Conservation (phyloP, 2,797 vertebrate species). For the Gorsachius magnificus region DNA sequence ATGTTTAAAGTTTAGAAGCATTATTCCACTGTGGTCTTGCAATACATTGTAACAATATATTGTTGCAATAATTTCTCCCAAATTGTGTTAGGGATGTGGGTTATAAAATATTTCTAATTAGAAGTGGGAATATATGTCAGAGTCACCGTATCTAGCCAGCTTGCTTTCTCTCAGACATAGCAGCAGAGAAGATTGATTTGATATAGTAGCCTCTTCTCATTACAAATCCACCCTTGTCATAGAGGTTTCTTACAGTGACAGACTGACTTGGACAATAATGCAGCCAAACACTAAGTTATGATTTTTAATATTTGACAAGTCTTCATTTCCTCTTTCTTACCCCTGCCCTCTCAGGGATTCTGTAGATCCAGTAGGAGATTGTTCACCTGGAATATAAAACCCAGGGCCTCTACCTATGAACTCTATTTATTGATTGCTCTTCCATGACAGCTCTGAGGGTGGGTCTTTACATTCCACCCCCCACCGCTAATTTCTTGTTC, state of each 20-base stretch:
- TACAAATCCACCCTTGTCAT: background rate
- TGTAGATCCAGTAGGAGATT: slow-evolving; percentile 12
- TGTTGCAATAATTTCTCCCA: background rate
- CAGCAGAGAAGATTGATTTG: background rate
- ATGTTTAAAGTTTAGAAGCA: background rate
- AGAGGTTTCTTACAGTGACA: background rate
- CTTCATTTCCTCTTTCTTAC: slow-evolving; percentile 32
- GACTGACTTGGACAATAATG: background rate
- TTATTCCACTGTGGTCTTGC: background rate
- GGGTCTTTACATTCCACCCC: background rate
- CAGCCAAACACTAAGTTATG: background rate
- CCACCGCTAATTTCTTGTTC: background rate
- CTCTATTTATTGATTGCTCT: background rate
- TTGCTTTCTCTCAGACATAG: background rate
- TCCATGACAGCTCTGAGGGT: background rate
- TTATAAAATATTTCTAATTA: background rate
- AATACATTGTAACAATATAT: background rate
- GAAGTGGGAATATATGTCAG: background rate
- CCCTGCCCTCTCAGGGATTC: background rate
- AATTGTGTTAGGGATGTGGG: background rate
- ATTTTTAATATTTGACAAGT: background rate
- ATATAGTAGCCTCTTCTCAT: background rate
- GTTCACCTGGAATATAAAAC: slow-evolving; percentile 14
- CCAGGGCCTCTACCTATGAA: background rate
- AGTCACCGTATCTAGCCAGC: background rate